Evolutionary conservation across 1,140 invertebrate genomes (phyloP), one percentile per base, ranked within the genome.

Genomic region (Zaprionus vittiger): DNA sequence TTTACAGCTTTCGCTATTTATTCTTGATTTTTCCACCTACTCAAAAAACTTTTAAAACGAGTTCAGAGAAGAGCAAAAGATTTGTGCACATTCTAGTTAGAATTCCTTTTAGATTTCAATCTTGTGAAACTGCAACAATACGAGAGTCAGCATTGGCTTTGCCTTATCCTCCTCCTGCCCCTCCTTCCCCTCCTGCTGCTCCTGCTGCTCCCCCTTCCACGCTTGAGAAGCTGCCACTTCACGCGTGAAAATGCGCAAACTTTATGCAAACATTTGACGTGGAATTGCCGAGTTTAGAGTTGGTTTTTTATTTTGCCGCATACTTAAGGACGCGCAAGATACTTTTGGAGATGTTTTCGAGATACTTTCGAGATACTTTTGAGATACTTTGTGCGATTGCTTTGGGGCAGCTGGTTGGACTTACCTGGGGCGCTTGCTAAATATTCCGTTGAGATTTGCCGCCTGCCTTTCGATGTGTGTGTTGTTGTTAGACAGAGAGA

Each of bases 391-490:
- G n/a, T 47, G 22, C 54, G 24, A 62, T 55, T 47, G 63, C 69
- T 71, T 55, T 59, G 44, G 31, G 17, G 7, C 26, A 49, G 67
- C 22, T 49, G 52, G 63, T 20, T 20, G 31, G 60, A 83, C 83
- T 83, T 83, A 86, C 83, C 83, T 86, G 73, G 60, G 56, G 62
- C 49, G 62, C 26, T 89, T 61, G 59, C 80, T 73, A 83, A 86
- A 80, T 89, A 86, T 80, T 89, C 81, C 84, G 68, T 67, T 70
- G 69, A 83, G 73, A 87, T 83, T 76, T 83, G 67, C 72, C 70
- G 73, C 73, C 63, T 56, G 44, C 38, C 26, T 52, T 31, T 31
- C 15, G 49, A 9, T 28, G 22, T 63, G 26, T 28, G 60, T 17
- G 34, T 56, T 55, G 28, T 54, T 17, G 6, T 34, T 2, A 47